Percentiles rank a stretch among this genome's conserved stretches.
Evolutionary conservation across 1,140 invertebrate species (phyloP).

Genomic region (Planococcus citri): DNA sequence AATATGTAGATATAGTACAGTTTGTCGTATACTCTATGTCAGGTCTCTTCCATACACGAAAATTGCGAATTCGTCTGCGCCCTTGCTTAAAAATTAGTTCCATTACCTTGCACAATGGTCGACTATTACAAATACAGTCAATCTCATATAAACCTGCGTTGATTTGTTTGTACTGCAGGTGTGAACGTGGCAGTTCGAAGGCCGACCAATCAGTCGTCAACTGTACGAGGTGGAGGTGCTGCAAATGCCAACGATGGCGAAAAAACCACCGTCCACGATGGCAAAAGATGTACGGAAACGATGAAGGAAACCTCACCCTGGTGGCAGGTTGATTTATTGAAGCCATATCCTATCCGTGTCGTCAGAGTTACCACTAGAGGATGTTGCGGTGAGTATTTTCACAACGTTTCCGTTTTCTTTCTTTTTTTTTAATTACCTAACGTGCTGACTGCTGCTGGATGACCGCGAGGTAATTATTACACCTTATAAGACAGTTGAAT

Average conservation of each 20-base stretch:
- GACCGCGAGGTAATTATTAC: no score
- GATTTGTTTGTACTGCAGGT: slow-evolving; percentile 38
- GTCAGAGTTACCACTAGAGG: slow-evolving; percentile 74
- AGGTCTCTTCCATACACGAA: no score
- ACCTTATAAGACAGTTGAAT: no score
- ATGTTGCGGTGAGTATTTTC: slow-evolving; percentile 52
- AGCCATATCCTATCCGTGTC: slow-evolving; percentile 67
- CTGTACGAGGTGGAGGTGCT: slow-evolving; percentile 63
- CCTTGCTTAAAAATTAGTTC: background rate
- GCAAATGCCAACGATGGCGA: slow-evolving; percentile 76
- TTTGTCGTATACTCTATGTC: no score
- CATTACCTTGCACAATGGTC: background rate
- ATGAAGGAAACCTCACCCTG: slow-evolving; percentile 75
- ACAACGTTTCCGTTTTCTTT: background rate
- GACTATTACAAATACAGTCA: no score
- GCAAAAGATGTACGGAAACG: slow-evolving; percentile 75
- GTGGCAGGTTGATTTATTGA: slow-evolving; percentile 79
- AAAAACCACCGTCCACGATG: slow-evolving; percentile 67
- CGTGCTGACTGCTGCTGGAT: no score
- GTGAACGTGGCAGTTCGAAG: slow-evolving; percentile 76
- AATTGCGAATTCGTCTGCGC: background rate
- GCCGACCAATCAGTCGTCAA: slow-evolving; percentile 78
- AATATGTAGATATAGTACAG: no score
- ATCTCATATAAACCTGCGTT: no score
- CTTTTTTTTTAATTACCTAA: no score